Conservation (phyloP, 2,888 invertebrate genomes). For the Stenotaenia linearis region DNA sequence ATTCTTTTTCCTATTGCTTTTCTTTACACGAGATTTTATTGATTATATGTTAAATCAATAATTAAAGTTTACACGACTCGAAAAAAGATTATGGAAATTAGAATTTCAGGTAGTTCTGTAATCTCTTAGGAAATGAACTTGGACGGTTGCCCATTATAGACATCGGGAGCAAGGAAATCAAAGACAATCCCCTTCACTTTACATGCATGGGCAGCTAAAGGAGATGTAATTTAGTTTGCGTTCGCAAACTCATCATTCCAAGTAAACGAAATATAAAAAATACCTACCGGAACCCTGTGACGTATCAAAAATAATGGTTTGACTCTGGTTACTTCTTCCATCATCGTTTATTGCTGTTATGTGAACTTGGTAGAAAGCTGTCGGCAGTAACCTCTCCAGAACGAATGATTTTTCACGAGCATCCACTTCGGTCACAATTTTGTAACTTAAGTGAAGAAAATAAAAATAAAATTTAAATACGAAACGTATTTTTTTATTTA, state of each 20-base stretch:
- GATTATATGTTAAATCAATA: no score
- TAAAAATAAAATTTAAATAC: not conserved
- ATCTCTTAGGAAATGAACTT: constrained; percentile 1
- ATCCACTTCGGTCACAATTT: constrained; percentile 32
- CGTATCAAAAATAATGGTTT: constrained; percentile 28
- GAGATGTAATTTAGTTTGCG: not conserved
- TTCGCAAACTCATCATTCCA: not conserved
- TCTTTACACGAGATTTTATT: no score
- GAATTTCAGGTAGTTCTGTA: not conserved
- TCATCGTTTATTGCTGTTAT: constrained; percentile 38
- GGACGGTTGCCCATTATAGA: not conserved
- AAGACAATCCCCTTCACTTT: not conserved
- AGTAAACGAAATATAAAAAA: not conserved
- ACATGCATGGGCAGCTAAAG: not conserved
- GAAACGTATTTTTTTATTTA: no score
- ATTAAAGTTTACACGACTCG: not conserved
- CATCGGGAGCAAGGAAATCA: not conserved
- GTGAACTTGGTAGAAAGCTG: constrained; percentile 38
- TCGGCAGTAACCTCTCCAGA: constrained; percentile 37
- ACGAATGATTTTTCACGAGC: constrained; percentile 14
- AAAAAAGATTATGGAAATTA: not conserved
- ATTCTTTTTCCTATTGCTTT: no score
- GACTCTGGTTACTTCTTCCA: constrained; percentile 33
- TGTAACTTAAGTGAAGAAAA: not conserved
- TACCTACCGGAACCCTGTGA: not conserved